Evolutionary conservation across 2,797 vertebrate genomes (phyloP).

Genomic region (Phoebastria nigripes): DNA sequence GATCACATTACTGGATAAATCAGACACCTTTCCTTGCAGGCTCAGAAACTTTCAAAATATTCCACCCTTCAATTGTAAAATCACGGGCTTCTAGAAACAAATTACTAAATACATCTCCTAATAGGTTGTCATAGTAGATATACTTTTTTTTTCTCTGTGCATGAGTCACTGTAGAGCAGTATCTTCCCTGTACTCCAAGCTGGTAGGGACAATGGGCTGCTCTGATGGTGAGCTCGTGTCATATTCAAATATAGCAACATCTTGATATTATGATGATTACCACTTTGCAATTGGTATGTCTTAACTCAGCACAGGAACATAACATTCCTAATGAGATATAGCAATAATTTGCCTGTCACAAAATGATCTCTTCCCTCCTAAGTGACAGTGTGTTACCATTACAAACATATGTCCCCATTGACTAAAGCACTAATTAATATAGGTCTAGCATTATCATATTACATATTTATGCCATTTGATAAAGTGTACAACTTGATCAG

Average conservation of each 20-base stretch:
- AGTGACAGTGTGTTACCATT: neutral
- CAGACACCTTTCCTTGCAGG: neutral
- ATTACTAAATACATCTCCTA: neutral
- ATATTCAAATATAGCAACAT: constrained; percentile 29
- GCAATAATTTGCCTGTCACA: constrained; percentile 47
- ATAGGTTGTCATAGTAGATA: neutral
- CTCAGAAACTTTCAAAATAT: neutral
- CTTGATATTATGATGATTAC: constrained; percentile 50
- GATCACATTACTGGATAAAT: neutral
- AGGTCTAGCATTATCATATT: neutral
- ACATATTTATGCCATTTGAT: neutral
- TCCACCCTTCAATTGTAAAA: neutral
- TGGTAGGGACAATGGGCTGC: neutral
- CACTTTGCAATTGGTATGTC: constrained; percentile 37
- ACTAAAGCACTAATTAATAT: neutral
- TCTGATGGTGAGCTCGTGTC: neutral
- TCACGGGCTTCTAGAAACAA: neutral
- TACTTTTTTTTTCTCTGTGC: neutral
- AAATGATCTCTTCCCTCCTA: neutral
- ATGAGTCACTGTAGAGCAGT: neutral
- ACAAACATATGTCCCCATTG: neutral
- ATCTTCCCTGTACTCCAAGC: neutral
- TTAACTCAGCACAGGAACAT: neutral
- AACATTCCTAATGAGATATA: constrained; percentile 17
- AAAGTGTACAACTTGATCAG: neutral